phyloP scores from a whole-genome alignment of 2,113 vertebrate genomes.

The Uria lomvia region DNA sequence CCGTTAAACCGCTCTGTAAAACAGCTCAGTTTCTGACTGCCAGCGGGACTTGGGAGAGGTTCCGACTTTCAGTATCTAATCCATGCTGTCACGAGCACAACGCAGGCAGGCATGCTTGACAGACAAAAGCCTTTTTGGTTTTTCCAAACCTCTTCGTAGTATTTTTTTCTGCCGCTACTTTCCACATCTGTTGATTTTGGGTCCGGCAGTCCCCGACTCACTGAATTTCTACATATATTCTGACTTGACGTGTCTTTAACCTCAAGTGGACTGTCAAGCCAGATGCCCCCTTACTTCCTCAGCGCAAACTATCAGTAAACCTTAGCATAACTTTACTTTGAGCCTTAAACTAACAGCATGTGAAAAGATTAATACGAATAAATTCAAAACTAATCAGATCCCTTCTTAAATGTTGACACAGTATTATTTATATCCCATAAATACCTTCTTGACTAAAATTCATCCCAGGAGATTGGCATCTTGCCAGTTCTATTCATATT shows the following conservation, averaged over 20 bases:
- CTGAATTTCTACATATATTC: neutral
- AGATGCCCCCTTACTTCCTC: slow-evolving; percentile 48
- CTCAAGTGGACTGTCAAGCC: slow-evolving; percentile 38
- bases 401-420: slow-evolving; percentile 84
- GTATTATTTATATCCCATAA: slow-evolving; percentile 90
- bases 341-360: slow-evolving; percentile 77
- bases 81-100: neutral
- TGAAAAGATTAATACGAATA: slow-evolving; percentile 83
- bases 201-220: neutral
- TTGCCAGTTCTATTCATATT: slow-evolving; percentile 87
- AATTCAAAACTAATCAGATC: slow-evolving; percentile 79
- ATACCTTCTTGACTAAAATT: slow-evolving; percentile 86
- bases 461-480: slow-evolving; percentile 78
- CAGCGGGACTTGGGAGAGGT: neutral
- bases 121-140: neutral
- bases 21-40: neutral
- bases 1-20: neutral
- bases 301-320: slow-evolving; percentile 61
- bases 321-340: slow-evolving; percentile 72
- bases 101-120: neutral
- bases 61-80: neutral
- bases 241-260: neutral
- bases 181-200: neutral
- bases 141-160: neutral
- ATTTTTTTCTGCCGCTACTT: neutral